These are phyloP conservation scores for Drosophila yakuba DNA, from an alignment of 1,140 invertebrate species.

Conservation along the genomic window DNA sequence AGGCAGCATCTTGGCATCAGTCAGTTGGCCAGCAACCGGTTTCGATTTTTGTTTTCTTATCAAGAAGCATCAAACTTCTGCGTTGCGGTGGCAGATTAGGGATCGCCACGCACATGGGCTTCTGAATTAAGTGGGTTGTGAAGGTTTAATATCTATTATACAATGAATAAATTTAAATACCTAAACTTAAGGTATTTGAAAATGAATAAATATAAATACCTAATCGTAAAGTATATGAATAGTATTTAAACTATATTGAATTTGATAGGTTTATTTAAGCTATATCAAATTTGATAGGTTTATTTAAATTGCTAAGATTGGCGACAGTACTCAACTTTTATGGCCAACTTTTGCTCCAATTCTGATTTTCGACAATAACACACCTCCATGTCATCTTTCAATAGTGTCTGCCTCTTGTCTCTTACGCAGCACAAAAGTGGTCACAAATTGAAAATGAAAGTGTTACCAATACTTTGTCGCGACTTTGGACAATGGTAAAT, in stretches of 20 bases:
- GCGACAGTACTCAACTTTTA: not conserved
- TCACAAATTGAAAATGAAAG: slow-evolving; percentile 59
- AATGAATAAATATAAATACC: too few species aligned
- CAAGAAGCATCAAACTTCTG: slow-evolving; percentile 22
- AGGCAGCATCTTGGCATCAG: slow-evolving; percentile 2
- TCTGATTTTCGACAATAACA: slow-evolving; percentile 14
- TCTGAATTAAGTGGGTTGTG: not conserved
- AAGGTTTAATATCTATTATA: too few species aligned
- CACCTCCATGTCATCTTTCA: not conserved
- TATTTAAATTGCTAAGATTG: too few species aligned
- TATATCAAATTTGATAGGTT: too few species aligned
- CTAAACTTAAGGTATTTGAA: too few species aligned
- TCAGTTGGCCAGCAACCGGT: slow-evolving; percentile 47
- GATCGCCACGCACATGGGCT: slow-evolving; percentile 4
- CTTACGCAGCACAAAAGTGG: slow-evolving; percentile 51
- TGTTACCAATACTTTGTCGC: slow-evolving; percentile 47
- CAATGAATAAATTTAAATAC: too few species aligned
- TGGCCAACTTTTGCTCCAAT: slow-evolving; percentile 14
- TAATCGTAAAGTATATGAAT: too few species aligned
- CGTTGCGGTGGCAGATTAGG: slow-evolving; percentile 20
- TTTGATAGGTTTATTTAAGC: too few species aligned
- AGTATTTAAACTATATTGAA: too few species aligned
- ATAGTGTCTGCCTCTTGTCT: not conserved
- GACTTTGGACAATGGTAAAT: slow-evolving; percentile 38
- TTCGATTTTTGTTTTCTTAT: slow-evolving; percentile 45